phyloP scores from a whole-genome alignment of 1,140 invertebrate genomes.

The Bradynema listronoti region DNA sequence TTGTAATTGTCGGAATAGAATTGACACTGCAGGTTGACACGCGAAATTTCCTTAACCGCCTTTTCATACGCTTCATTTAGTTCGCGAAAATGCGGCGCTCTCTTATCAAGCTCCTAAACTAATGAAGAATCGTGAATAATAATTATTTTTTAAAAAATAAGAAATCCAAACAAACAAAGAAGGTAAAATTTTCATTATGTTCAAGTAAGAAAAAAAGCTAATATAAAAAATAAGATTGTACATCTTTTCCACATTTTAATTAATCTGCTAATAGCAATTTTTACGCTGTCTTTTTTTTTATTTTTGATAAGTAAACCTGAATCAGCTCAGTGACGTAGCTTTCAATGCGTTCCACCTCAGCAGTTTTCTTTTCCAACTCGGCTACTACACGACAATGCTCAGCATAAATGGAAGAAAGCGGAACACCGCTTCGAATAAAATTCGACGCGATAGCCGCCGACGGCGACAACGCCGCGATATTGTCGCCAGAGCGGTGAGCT shows the following conservation, averaged over 20 bases:
- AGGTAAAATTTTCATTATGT: no score
- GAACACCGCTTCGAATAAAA: constrained; percentile 30
- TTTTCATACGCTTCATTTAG: constrained; percentile 24
- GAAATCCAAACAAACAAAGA: no score
- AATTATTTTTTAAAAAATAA: no score
- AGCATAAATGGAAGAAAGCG: constrained; percentile 29
- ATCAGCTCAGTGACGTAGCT: constrained; percentile 28
- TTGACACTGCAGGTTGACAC: constrained; percentile 21
- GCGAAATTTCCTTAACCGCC: constrained; percentile 20
- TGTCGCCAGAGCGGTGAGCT: constrained; percentile 19
- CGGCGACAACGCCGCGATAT: constrained; percentile 27
- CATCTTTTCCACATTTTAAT: no score
- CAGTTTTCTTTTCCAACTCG: constrained; percentile 32
- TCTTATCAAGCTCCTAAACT: constrained; percentile 24
- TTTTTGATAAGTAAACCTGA: no score
- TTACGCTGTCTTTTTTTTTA: no score
- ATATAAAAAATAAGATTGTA: no score
- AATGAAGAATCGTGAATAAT: background rate
- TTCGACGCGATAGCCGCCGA: constrained; percentile 29
- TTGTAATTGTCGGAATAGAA: no score
- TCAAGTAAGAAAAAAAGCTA: no score
- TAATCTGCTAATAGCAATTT: no score
- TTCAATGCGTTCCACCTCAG: constrained; percentile 17
- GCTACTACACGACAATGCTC: constrained; percentile 33
- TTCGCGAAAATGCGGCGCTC: constrained; percentile 23